Conservation (phyloP, 1,140 invertebrate genomes). For the Helicorthomorpha holstii region DNA sequence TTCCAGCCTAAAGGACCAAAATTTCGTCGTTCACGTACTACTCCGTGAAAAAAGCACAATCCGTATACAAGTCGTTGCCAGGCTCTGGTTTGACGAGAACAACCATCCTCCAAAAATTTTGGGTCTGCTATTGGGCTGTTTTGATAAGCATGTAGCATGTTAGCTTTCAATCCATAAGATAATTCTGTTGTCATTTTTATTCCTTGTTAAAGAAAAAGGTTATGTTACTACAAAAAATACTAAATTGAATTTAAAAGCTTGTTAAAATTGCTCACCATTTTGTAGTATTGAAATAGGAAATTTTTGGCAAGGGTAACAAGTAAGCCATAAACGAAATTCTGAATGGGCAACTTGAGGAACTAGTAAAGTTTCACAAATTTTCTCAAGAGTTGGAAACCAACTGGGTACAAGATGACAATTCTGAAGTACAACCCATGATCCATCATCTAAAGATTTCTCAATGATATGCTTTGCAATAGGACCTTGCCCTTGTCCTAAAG, state of each 20-base stretch:
- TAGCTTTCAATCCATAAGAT: slow-evolving; percentile 30
- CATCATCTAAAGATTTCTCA: slow-evolving; percentile 28
- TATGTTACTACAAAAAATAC: slow-evolving; percentile 16
- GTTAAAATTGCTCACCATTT: slow-evolving; percentile 38
- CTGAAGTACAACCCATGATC: slow-evolving; percentile 20
- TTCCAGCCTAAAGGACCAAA: slow-evolving; percentile 34
- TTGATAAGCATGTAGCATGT: slow-evolving; percentile 29
- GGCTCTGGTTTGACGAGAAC: slow-evolving; percentile 26
- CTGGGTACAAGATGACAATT: slow-evolving; percentile 33
- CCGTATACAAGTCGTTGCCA: slow-evolving; percentile 46
- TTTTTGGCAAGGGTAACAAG: slow-evolving; percentile 29
- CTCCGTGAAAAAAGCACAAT: slow-evolving; percentile 36
- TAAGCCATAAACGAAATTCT: slow-evolving; percentile 33
- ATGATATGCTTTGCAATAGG: slow-evolving; percentile 32
- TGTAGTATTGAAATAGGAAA: slow-evolving; percentile 32
- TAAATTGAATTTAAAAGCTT: slow-evolving; percentile 8
- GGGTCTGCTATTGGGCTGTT: slow-evolving; percentile 31
- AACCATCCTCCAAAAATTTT: slow-evolving; percentile 37
- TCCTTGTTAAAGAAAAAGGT: slow-evolving; percentile 21
- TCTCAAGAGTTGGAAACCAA: slow-evolving; percentile 26
- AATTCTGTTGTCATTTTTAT: slow-evolving; percentile 35
- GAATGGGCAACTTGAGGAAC: slow-evolving; percentile 20
- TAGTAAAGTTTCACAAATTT: slow-evolving; percentile 28
- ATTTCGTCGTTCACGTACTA: slow-evolving; percentile 32
- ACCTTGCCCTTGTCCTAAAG: slow-evolving; percentile 33